A percentile compares a stretch with the other conserved stretches of the same genome.
Evolutionary conservation across 2,888 invertebrate genomes (phyloP).

Genomic region (Calliopum simillimum): DNA sequence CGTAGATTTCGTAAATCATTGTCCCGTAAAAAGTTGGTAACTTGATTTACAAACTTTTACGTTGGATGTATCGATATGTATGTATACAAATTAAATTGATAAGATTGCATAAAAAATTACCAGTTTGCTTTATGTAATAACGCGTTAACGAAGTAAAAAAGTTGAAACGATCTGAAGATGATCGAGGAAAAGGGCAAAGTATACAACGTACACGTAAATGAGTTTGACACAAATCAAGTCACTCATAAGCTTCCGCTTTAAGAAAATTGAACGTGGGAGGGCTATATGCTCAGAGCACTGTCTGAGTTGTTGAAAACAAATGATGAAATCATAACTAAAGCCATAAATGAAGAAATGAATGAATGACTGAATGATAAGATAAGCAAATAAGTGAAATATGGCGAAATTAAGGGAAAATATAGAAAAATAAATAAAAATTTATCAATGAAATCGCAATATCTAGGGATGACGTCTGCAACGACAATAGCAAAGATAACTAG

Average conservation of each 20-base stretch:
- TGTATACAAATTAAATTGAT: too few species aligned
- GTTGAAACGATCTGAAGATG: too few species aligned
- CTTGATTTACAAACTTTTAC: too few species aligned
- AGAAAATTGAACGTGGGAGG: background rate
- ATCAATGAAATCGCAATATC: too few species aligned
- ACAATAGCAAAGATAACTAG: background rate
- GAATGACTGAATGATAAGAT: background rate
- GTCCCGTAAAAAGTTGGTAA: too few species aligned
- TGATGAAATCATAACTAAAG: constrained; percentile 17
- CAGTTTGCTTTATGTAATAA: too few species aligned
- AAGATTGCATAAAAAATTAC: too few species aligned
- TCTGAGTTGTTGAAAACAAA: background rate
- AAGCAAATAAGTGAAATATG: background rate
- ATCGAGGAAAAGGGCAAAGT: background rate
- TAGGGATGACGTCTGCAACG: background rate
- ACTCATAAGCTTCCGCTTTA: background rate
- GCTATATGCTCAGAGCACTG: background rate
- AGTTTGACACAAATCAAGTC: background rate
- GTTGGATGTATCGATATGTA: too few species aligned
- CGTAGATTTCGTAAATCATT: too few species aligned
- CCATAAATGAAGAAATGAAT: constrained; percentile 8
- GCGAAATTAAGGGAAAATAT: too few species aligned
- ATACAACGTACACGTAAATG: background rate
- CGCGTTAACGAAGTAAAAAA: too few species aligned
- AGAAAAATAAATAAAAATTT: too few species aligned